Base-by-base conservation (phyloP, 2,888 invertebrate genomes). In the Vanessa cardui region DNA sequence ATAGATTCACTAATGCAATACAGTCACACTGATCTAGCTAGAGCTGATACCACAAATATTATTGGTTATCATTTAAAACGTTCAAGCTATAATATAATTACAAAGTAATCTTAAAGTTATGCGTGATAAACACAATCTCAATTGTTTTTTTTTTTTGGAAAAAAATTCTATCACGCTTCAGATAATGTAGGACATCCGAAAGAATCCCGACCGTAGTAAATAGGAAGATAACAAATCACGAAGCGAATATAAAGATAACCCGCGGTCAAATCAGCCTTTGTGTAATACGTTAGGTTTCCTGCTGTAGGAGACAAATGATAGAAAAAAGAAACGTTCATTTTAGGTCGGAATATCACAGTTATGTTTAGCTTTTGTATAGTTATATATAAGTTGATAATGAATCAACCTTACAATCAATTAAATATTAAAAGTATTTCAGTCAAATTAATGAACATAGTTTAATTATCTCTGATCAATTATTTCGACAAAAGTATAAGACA, bases 171-270 rank as follows among this genome's bases (percentile, higher is more conserved):
- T 54, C 47, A 45, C n/a, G 64, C 47, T 39, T 56, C 59, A 63
- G 63, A 68, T 68, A 68, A 56, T 64, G 47, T 46, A 39, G 58
- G 65, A 66, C 60, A 66, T 52, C 62, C 64, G 68, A 47, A 54
- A 62, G 45, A 46, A 54, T 20, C 60, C 60, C 60, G 60, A 45
- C 64, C 64, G 60, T 58, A 63, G 46, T 64, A 64, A 49, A 60
- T 49, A 64, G 46, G 45, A 16, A 56, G 68, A 68, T 68, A 68
- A 68, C 64, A 64, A 68, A 68, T 58, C 60, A 59, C 47, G 18
- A 68, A 68, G 54, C 49, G 60, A 68, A 56, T 61, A 68, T 68
- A 68, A 68, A 68, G 68, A 68, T 68, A 68, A 49, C 60, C 49
- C 60, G 64, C 16, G 60, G 59, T 60, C 64, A 60, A 64, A 56